These are phyloP conservation scores for Centroberyx gerrardi DNA, from an alignment of 2,797 vertebrate genomes.

Conservation along the genomic window DNA sequence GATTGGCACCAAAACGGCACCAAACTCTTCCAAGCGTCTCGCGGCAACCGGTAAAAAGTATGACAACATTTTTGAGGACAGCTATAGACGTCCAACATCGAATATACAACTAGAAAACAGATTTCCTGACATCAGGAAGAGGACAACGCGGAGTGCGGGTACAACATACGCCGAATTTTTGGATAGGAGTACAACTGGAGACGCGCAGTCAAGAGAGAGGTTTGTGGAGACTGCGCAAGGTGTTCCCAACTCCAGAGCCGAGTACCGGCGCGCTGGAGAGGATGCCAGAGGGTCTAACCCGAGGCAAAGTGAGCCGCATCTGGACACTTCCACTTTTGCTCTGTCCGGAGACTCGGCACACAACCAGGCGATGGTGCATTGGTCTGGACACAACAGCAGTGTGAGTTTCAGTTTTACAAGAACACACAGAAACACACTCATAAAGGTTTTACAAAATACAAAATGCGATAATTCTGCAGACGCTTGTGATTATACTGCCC, in stretches of 20 bases:
- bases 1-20: conserved; percentile 20
- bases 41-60: conserved; percentile 56
- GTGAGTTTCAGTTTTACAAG: conserved; percentile 87
- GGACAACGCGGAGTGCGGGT: conserved; percentile 59
- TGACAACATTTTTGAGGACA: conserved; percentile 9
- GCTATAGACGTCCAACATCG: not conserved
- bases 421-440: conserved; percentile 14
- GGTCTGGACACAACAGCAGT: conserved; percentile 96
- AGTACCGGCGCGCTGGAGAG: conserved; percentile 82
- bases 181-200: conserved; percentile 65
- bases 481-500: not conserved
- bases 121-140: conserved; percentile 34
- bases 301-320: conserved; percentile 85
- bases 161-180: conserved; percentile 46
- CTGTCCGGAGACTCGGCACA: conserved; percentile 93
- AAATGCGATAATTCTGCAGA: no score
- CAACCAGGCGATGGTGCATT: conserved; percentile 98
- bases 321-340: conserved; percentile 93
- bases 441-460: not conserved
- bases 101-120: conserved; percentile 14
- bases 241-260: conserved; percentile 77
- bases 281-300: conserved; percentile 80
- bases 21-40: conserved; percentile 30
- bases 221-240: conserved; percentile 71
- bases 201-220: conserved; percentile 55